Percentiles rank a stretch among this genome's conserved stretches.
Evolutionary conservation across 2,888 invertebrate species (phyloP).

Genomic region (Mythimna loreyi): DNA sequence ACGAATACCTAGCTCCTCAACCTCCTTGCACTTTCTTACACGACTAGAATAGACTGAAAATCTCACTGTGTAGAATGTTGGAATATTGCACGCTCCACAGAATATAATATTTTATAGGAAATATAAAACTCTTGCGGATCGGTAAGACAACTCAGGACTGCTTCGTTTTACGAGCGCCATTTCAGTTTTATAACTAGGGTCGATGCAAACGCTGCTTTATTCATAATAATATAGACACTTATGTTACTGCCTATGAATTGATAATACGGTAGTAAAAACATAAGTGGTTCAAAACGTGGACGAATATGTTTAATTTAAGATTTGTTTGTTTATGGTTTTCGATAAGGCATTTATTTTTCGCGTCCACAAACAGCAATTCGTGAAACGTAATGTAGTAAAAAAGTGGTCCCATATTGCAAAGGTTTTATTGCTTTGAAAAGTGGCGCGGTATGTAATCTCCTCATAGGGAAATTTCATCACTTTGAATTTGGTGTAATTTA

Average conservation of each 20-base stretch:
- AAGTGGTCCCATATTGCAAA: constrained; percentile 52
- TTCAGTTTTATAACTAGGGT: constrained; percentile 67
- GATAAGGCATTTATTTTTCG: constrained; percentile 38
- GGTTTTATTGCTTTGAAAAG: constrained; percentile 64
- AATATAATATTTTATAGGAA: constrained; percentile 72
- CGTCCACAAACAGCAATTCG: constrained; percentile 32
- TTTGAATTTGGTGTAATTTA: constrained; percentile 86
- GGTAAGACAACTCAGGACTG: constrained; percentile 65
- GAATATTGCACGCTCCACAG: constrained; percentile 66
- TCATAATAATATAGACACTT: constrained; percentile 62
- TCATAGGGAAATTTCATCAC: constrained; percentile 81
- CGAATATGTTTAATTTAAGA: constrained; percentile 37
- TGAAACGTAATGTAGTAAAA: constrained; percentile 42
- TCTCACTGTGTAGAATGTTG: constrained; percentile 64
- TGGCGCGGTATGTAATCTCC: constrained; percentile 72
- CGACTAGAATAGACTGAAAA: constrained; percentile 68
- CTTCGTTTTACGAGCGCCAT: constrained; percentile 68
- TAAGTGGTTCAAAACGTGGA: constrained; percentile 30
- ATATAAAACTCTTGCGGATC: constrained; percentile 67
- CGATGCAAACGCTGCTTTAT: constrained; percentile 63
- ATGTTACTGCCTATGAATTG: constrained; percentile 62
- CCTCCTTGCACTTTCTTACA: constrained; percentile 71
- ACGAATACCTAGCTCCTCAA: constrained; percentile 70
- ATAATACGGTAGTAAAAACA: constrained; percentile 53
- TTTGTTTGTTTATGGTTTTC: constrained; percentile 41